Base-by-base conservation (phyloP, 2,888 invertebrate genomes). In the Schizaphis graminum region DNA sequence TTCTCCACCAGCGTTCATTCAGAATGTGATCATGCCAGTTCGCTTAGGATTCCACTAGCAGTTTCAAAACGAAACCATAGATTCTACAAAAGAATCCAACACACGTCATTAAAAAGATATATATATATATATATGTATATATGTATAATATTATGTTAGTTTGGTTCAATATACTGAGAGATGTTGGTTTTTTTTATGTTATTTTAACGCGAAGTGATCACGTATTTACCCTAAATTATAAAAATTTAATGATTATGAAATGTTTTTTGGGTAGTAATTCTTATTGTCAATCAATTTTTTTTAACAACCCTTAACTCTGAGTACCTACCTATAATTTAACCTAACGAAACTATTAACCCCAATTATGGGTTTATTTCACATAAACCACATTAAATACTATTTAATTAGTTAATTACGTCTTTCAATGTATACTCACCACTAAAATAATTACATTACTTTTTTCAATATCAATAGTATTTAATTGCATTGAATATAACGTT, bases 1-100 rank as follows among this genome's bases (percentile, higher is more conserved):
- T 94, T 94, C 94, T 91, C 41, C 86, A 94, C 94, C 61, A 94
- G 85, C 86, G 90, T 67, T 67, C 94, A 84, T 91, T 90, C 90
- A 53, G 90, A 86, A 41, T 87, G 47, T 53, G 90, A 67, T 91
- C 88, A 24, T 56, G 13, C 49, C 67, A 44, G 61, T 53, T 86
- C n/a, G 91, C 89, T 94, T 94, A 87, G 44, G 53, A 94, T 94
- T 94, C 94, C 49, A 53, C 91, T 28, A 67, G 53, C 67, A 53
- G 61, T 91, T 94, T 86, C 24, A 47, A 87, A 91, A 61, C 67
- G 57, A 87, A 91, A 61, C 67, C 67, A 87, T 67, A 67, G 61
- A 94, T 91, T 94, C 41, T 86, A 91, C 91, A 91, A 94, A 91
- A 86, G 53, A 91, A 67, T 91, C 89, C 41, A 49, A 91, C 67